Percentiles rank a stretch among this genome's conserved stretches.
These are phyloP conservation scores for Athetis lepigone DNA, from an alignment of 2,888 invertebrate genomes.

Conservation along the genomic window DNA sequence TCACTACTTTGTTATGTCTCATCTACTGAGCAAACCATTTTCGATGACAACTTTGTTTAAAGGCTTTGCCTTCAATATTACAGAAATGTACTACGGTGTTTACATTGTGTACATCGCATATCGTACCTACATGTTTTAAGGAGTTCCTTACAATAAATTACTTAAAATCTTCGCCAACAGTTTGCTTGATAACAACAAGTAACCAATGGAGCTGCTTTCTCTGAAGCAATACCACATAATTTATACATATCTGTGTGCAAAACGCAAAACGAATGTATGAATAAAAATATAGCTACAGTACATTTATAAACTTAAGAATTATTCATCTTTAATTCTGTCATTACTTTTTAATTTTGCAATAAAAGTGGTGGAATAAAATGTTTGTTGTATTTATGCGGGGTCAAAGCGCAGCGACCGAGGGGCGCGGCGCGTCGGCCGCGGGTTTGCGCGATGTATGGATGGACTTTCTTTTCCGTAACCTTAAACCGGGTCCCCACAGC, in stretches of 20 bases:
- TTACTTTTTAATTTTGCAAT: conserved; percentile 36
- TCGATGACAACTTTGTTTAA: not conserved
- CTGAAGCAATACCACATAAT: not conserved
- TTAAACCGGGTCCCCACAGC: conserved; percentile 66
- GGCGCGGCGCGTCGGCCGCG: conserved; percentile 48
- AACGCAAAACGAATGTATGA: conserved; percentile 29
- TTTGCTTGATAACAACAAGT: conserved; percentile 6
- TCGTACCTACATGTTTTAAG: not conserved
- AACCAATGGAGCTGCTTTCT: conserved; percentile 36
- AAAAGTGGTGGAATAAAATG: conserved; percentile 17
- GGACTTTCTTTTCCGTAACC: conserved; percentile 87
- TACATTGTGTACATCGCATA: too few species aligned
- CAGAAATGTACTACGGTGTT: too few species aligned
- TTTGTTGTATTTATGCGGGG: conserved; percentile 70
- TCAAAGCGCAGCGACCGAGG: conserved; percentile 83
- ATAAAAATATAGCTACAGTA: conserved; percentile 14
- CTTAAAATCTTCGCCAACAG: not conserved
- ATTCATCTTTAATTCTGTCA: conserved; percentile 24
- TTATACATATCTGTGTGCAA: not conserved
- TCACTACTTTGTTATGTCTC: not conserved
- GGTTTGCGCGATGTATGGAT: conserved; percentile 68
- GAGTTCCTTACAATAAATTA: not conserved
- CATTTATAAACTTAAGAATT: conserved; percentile 24
- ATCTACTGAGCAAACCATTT: too few species aligned
- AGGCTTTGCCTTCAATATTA: not conserved